Evolutionary conservation across 2,797 vertebrate genomes (phyloP).

Genomic region (Pipistrellus pygmaeus): DNA sequence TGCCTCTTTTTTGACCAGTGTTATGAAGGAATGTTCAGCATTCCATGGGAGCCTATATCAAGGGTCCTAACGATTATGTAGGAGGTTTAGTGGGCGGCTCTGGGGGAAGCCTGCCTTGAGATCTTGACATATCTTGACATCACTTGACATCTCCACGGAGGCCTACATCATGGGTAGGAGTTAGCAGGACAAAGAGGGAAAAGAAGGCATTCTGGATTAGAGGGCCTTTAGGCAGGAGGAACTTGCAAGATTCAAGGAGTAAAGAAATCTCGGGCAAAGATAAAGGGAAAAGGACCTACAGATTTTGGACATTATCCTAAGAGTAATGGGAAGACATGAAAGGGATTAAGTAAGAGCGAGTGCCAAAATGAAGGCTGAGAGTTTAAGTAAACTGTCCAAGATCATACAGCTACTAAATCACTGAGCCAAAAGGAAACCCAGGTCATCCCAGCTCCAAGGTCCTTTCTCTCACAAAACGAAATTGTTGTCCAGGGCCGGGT

Average conservation of each 20-base stretch:
- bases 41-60: background rate
- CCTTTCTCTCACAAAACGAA: background rate
- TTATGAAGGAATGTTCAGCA: background rate
- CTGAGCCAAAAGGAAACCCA: background rate
- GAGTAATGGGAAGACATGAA: background rate
- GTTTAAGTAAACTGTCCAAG: background rate
- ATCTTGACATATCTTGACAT: background rate
- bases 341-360: background rate
- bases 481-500: background rate
- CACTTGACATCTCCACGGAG: background rate
- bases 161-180: background rate
- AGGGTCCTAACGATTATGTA: background rate
- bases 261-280: slow-evolving; percentile 44
- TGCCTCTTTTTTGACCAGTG: background rate
- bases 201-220: background rate
- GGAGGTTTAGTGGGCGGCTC: fast-evolving
- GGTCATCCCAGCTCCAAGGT: background rate
- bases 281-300: background rate
- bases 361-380: background rate
- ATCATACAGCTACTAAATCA: background rate
- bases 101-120: background rate
- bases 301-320: slow-evolving; percentile 48
- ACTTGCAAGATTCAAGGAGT: background rate
- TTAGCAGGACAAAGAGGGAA: background rate
- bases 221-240: background rate